Base-by-base conservation (phyloP, 2,888 invertebrate genomes). In the Phaonia tiefii region DNA sequence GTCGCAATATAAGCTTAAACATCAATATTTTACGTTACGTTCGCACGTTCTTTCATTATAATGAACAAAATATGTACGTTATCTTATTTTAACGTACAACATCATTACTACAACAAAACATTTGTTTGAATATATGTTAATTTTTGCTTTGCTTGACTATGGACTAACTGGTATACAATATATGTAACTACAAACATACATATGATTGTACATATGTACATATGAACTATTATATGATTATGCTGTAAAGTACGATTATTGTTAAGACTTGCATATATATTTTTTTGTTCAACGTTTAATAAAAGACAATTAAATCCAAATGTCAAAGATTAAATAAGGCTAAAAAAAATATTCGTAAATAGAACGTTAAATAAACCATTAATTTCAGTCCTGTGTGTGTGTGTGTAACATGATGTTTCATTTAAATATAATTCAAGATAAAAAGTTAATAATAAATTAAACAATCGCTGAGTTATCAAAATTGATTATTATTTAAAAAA, bases 381-480 rank as follows among this genome's bases (percentile, higher is more conserved):
- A 17, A 20, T 63, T 73, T 80, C 69, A 80, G 67, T 76, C 39
- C 31, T 37, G 46, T 71, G 42, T 63, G 63, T 63, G 17, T 63
- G 20, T 42, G n/a, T n/a, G n/a, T n/a, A n/a, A n/a, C n/a, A n/a
- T n/a, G n/a, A n/a, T 63, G 63, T 63, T 63, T 37, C 10, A 42
- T 15, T 31, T 42, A 63, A 37, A 58, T 31, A 31, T 56, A 37
- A 63, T 31, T 39, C 22, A 37, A 42, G 58, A 49, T 44, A 26
- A 56, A 22, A 54, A 78, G n/a, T n/a, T 63, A 67, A 39, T 13
- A 56, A 76, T 44, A 44, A 26, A 69, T 73, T 26, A 63, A 66
- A 74, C 4, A 76, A 73, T 76, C 80, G 69, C 73, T 76, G 76
- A 80, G 76, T 73, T 74, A 76, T 42, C 4, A 58, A 70, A 49